phyloP scores from a whole-genome alignment of 2,888 invertebrate genomes.

The Venustoraphidia nigricollis region DNA sequence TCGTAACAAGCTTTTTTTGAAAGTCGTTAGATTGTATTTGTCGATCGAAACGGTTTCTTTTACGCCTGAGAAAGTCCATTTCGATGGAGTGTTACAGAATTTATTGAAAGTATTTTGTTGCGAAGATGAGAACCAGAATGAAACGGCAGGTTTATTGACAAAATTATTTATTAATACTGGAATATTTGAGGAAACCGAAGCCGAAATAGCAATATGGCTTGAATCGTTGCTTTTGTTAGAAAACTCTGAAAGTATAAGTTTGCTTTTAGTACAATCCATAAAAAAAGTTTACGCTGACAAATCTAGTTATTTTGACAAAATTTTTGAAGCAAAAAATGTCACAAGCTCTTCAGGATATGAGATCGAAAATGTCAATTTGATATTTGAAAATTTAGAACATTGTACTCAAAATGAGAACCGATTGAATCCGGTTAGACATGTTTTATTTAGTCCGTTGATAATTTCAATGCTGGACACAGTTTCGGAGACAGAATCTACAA shows the following conservation, averaged over 20 bases:
- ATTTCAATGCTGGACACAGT: conserved; percentile 25
- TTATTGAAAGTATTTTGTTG: too few species aligned
- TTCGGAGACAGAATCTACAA: conserved; percentile 15
- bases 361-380: conserved; percentile 14
- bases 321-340: conserved; percentile 8
- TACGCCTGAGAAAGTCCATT: conserved; percentile 6
- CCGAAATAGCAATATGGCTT: conserved; percentile 54
- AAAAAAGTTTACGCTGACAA: conserved; percentile 14
- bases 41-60: conserved; percentile 1
- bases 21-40: conserved; percentile 21
- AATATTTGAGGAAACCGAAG: conserved; percentile 45
- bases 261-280: conserved; percentile 17
- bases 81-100: conserved; percentile 10
- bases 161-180: conserved; percentile 43
- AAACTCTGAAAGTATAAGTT: conserved; percentile 15
- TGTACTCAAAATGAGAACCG: conserved; percentile 8
- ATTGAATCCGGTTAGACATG: conserved; percentile 10
- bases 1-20: conserved; percentile 22
- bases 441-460: conserved; percentile 21
- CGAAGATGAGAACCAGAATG: conserved; percentile 9
- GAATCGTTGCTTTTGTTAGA: conserved; percentile 27
- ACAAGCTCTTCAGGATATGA: conserved; percentile 10
- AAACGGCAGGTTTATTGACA: conserved; percentile 28
- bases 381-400: conserved; percentile 28
- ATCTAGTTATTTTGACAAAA: conserved; percentile 15